phyloP scores from a whole-genome alignment of 2,113 vertebrate genomes.

The Balaeniceps rex region DNA sequence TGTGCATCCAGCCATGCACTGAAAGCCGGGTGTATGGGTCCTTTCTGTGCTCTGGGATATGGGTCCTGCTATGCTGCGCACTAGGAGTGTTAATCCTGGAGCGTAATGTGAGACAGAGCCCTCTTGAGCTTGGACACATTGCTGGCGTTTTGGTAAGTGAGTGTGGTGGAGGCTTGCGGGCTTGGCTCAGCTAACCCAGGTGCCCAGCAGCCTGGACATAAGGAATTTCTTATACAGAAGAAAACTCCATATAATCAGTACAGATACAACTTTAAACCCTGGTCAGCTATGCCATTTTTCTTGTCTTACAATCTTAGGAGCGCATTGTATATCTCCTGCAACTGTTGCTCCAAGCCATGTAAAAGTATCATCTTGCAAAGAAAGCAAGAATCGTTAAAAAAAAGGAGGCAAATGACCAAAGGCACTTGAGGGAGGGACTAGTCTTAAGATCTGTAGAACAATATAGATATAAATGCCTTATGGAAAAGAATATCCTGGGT shows the following conservation, averaged over 20 bases:
- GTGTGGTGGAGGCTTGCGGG: accelerated
- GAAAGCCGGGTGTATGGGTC: accelerated
- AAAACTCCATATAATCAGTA: not conserved
- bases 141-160: not conserved
- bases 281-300: not conserved
- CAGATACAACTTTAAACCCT: not conserved
- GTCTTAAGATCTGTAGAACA: not conserved
- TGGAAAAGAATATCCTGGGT: not conserved
- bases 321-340: not conserved
- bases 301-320: not conserved
- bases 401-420: not conserved
- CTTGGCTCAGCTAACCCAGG: not conserved
- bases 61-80: not conserved
- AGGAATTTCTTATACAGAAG: not conserved
- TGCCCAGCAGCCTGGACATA: not conserved
- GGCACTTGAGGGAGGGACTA: not conserved
- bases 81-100: not conserved
- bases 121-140: not conserved
- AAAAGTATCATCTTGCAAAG: not conserved
- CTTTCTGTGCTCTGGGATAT: not conserved
- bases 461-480: not conserved
- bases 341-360: not conserved
- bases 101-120: accelerated
- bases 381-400: not conserved
- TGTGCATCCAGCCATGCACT: not conserved